Evolutionary conservation across 2,888 invertebrate species (phyloP).

Genomic region (Schrankia costaestrigalis): DNA sequence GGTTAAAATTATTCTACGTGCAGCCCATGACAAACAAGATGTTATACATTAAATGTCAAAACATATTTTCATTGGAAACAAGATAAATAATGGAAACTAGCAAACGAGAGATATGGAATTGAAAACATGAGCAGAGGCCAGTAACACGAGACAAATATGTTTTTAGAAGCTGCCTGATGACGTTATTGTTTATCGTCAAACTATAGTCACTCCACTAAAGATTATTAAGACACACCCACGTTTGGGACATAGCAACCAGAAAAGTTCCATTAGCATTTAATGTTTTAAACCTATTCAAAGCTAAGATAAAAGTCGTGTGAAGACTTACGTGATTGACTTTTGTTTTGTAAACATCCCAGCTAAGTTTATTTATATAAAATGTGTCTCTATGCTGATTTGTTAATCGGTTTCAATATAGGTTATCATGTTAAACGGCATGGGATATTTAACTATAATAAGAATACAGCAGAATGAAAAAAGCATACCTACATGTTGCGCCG

Average conservation of each 20-base stretch:
- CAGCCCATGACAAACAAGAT: constrained; percentile 51
- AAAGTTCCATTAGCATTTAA: too few relatives aligned
- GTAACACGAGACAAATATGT: constrained; percentile 69
- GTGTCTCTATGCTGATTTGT: too few relatives aligned
- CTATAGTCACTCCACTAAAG: constrained; percentile 48
- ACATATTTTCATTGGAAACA: constrained; percentile 72
- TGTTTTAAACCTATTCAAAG: too few relatives aligned
- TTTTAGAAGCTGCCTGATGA: constrained; percentile 57
- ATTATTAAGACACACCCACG: constrained; percentile 76
- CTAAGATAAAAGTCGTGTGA: too few relatives aligned
- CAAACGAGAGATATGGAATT: constrained; percentile 54
- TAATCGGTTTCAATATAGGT: too few relatives aligned
- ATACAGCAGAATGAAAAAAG: too few relatives aligned
- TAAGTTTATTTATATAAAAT: too few relatives aligned
- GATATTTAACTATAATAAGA: too few relatives aligned
- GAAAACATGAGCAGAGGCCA: constrained; percentile 65
- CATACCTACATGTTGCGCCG: too few relatives aligned
- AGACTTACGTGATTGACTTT: too few relatives aligned
- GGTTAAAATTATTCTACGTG: constrained; percentile 29
- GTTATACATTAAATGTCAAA: constrained; percentile 59
- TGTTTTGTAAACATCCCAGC: too few relatives aligned
- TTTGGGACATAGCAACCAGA: constrained; percentile 57
- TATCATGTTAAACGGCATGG: too few relatives aligned
- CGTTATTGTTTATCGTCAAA: constrained; percentile 55
- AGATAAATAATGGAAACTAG: constrained; percentile 75